Evolutionary conservation across 2,888 invertebrate genomes (phyloP).

Genomic region (Coelinius sp.): DNA sequence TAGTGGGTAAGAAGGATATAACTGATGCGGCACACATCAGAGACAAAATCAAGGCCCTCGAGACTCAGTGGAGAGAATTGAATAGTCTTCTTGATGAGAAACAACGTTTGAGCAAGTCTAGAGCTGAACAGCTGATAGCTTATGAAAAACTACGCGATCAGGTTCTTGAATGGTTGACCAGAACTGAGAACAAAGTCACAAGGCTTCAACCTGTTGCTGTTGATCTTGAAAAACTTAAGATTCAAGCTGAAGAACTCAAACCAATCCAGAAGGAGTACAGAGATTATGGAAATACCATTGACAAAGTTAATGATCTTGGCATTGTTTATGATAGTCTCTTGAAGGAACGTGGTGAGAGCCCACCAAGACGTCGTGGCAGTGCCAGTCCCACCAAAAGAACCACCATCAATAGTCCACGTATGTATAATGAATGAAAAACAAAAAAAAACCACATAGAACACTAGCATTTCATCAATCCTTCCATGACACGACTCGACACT

Average conservation of each 20-base stretch:
- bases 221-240: conserved; percentile 86
- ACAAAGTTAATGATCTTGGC: conserved; percentile 92
- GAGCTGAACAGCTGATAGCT: conserved; percentile 87
- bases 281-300: conserved; percentile 87
- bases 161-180: conserved; percentile 87
- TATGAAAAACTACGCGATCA: conserved; percentile 89
- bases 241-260: conserved; percentile 86
- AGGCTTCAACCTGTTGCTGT: conserved; percentile 88
- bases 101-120: conserved; percentile 84
- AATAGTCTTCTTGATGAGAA: conserved; percentile 87
- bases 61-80: conserved; percentile 92
- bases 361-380: conserved; percentile 79
- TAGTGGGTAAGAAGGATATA: conserved; percentile 88
- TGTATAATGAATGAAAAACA: conserved; percentile 52
- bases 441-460: neutral
- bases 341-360: conserved; percentile 85
- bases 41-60: conserved; percentile 88
- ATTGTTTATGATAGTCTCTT: conserved; percentile 87
- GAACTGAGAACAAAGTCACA: conserved; percentile 83
- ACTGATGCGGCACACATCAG: conserved; percentile 88
- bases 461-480: conserved; percentile 12
- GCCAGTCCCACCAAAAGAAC: conserved; percentile 89
- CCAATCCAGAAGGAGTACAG: conserved; percentile 91
- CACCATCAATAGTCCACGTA: conserved; percentile 75
- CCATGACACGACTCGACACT: conserved; percentile 20